Evolutionary conservation across 2,888 invertebrate genomes (phyloP).

Genomic region (Perithous albicinctus): DNA sequence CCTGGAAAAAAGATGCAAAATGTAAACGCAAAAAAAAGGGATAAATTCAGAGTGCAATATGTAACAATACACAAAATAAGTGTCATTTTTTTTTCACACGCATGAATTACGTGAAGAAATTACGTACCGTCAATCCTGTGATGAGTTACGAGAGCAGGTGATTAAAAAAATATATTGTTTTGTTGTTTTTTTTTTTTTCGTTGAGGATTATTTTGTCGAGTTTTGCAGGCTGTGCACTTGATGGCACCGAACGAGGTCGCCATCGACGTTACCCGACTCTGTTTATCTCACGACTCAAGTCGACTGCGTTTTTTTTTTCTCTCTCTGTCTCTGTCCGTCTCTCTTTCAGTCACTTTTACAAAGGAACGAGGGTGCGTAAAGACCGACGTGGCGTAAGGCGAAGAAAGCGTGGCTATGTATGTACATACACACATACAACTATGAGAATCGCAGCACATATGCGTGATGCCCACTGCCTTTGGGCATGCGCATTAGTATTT

Average conservation of each 20-base stretch:
- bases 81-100: background rate
- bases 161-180: no score
- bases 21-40: no score
- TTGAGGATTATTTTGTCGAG: background rate
- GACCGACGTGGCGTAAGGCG: no score
- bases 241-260: slow-evolving; percentile 42
- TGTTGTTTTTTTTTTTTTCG: no score
- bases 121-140: slow-evolving; percentile 1
- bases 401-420: background rate
- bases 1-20: no score
- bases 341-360: background rate
- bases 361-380: slow-evolving; percentile 15
- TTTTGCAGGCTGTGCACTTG: background rate
- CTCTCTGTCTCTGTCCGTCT: slow-evolving; percentile 4
- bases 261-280: slow-evolving; percentile 59
- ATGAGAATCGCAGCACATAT: background rate
- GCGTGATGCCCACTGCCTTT: no score
- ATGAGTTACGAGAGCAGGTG: slow-evolving; percentile 20
- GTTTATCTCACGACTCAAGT: slow-evolving; percentile 61
- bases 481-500: no score
- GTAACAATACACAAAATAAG: background rate
- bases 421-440: background rate
- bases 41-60: background rate
- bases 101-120: background rate
- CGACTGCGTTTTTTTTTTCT: slow-evolving; percentile 31